phyloP scores from a whole-genome alignment of 2,888 invertebrate species.

The Dastarcus helophoroides region DNA sequence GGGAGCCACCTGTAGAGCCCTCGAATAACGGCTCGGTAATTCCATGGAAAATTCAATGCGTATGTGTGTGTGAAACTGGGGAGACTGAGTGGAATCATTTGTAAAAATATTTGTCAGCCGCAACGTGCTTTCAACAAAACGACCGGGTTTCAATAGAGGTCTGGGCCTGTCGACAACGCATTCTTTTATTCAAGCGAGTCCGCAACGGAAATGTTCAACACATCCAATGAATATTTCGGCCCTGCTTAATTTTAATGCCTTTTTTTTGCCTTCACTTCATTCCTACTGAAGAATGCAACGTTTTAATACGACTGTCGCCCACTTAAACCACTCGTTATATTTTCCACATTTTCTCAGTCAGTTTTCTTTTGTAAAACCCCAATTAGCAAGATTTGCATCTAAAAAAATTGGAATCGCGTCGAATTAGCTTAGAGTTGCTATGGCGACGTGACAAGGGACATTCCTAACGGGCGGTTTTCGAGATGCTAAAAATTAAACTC shows the following conservation, averaged over 20 bases:
- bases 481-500: slow-evolving; percentile 37
- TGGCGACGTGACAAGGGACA: slow-evolving; percentile 25
- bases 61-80: slow-evolving; percentile 15
- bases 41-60: slow-evolving; percentile 24
- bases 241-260: slow-evolving; percentile 17
- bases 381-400: too few species aligned
- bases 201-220: background rate
- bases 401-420: too few species aligned
- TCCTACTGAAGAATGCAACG: too few species aligned
- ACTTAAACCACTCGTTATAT: too few species aligned
- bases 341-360: too few species aligned
- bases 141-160: background rate
- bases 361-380: too few species aligned
- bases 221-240: background rate
- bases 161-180: background rate
- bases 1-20: slow-evolving; percentile 30
- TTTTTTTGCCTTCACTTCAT: too few species aligned
- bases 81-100: slow-evolving; percentile 32
- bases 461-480: slow-evolving; percentile 24
- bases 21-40: slow-evolving; percentile 12
- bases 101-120: slow-evolving; percentile 33
- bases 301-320: too few species aligned
- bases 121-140: slow-evolving; percentile 2
- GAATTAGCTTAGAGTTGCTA: too few species aligned
- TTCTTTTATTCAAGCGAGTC: slow-evolving; percentile 3